Conservation (phyloP, 1,140 invertebrate genomes). For the Cherax destructor region DNA sequence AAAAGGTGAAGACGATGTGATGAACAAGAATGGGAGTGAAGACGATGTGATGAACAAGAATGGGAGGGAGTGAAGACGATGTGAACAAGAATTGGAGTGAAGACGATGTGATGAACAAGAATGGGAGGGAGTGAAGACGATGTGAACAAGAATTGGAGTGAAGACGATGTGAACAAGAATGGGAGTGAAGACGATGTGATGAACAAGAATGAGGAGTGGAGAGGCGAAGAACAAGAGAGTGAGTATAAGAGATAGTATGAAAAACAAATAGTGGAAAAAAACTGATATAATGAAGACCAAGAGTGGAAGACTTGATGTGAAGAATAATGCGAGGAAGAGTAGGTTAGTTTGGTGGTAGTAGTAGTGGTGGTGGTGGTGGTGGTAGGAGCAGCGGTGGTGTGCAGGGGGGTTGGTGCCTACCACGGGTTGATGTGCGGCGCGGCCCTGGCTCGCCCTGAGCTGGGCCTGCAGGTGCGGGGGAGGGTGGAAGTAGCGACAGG, state of each 20-base stretch:
- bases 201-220: conserved; percentile 67
- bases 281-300: neutral
- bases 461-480: conserved; percentile 98
- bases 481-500: conserved; percentile 98
- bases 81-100: conserved; percentile 29
- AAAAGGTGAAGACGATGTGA: neutral
- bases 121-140: no score
- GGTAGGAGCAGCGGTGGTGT: conserved; percentile 61
- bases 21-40: conserved; percentile 72
- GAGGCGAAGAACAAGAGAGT: conserved; percentile 66
- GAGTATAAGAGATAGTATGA: conserved; percentile 63
- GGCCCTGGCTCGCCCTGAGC: conserved; percentile 96
- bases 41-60: neutral
- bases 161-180: neutral
- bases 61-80: neutral
- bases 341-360: no score
- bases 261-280: neutral
- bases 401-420: conserved; percentile 82
- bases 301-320: conserved; percentile 72
- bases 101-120: no score
- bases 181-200: neutral
- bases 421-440: conserved; percentile 80
- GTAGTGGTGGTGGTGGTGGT: conserved; percentile 63
- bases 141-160: conserved; percentile 17
- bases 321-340: conserved; percentile 51